These are phyloP conservation scores for Motacilla tschutschensis DNA, from an alignment of 2,113 vertebrate genomes.

Conservation along the genomic window DNA sequence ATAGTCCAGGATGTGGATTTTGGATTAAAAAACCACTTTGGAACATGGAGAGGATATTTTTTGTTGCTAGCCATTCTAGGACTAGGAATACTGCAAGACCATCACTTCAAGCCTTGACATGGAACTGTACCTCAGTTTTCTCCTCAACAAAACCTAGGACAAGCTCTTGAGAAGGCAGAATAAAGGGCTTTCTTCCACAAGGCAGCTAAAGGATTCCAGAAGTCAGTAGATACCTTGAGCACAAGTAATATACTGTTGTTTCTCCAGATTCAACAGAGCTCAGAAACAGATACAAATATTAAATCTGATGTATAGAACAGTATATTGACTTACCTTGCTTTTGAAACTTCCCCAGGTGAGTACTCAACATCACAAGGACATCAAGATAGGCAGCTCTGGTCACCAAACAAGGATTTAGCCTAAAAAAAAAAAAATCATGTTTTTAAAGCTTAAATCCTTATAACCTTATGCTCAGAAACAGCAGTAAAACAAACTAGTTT, in stretches of 20 bases:
- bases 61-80: neutral
- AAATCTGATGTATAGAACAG: neutral
- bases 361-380: slow-evolving; percentile 78
- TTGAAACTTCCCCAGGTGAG: slow-evolving; percentile 49
- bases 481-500: neutral
- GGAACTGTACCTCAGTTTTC: neutral
- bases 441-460: neutral
- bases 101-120: neutral
- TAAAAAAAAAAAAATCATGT: slow-evolving; percentile 7
- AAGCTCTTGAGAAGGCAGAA: neutral
- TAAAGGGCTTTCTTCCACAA: neutral
- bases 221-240: neutral
- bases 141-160: neutral
- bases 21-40: neutral
- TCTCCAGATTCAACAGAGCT: neutral
- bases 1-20: neutral
- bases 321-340: slow-evolving; percentile 48
- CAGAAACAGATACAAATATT: neutral
- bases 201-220: neutral
- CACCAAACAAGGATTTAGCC: slow-evolving; percentile 86
- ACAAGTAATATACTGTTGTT: neutral
- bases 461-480: neutral
- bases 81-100: neutral
- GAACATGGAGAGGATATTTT: neutral
- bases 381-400: slow-evolving; percentile 89